Evolutionary conservation across 2,888 invertebrate genomes (phyloP), one percentile per base, ranked within the genome.

Genomic region (Aporophyla lueneburgensis): DNA sequence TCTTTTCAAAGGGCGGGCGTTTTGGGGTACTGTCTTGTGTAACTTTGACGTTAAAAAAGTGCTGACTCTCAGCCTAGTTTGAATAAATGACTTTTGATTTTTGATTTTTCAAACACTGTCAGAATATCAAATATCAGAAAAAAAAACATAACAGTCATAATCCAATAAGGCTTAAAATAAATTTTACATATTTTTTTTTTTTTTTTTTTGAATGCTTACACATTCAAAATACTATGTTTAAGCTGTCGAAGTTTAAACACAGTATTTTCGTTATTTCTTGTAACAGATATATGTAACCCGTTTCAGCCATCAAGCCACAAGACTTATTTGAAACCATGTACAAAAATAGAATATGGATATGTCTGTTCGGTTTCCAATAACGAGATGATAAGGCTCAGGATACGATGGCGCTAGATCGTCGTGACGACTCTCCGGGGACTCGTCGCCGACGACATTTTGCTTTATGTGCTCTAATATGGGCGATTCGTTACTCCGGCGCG

Each of bases 271-370:
- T 12, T 19, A 43, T 19, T 58, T 59, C 24, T 58, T 40, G 5
- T 40, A 24, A 58, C 19, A 40, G 16, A 19, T 24, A 24, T 43
- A 61, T 40, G 14, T 24, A 51, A 59, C 56, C 49, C 24, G 12
- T 46, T 21, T 33, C n/a, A 27, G 10, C 33, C 51, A 66, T 59
- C 24, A 59, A 51, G 27, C 51, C 24, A 21, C 49, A 14, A n/a
- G 46, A 27, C 54, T 46, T 53, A 10, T 40, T 54, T 56, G 40
- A 33, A 67, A 59, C 69, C 83, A 85, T 85, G 82, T 86, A 89
- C 87, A 88, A 92, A 92, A 93, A 92, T 91, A 91, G 90, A 90
- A 93, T 92, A 94, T 94, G 92, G 94, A 94, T 93, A 92, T 93
- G 90, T 89, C 87, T 87, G 91, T 93, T 89, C 90, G 90, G 89